Base-by-base conservation (phyloP, 1,140 invertebrate genomes). In the Drosophila nebulosa region DNA sequence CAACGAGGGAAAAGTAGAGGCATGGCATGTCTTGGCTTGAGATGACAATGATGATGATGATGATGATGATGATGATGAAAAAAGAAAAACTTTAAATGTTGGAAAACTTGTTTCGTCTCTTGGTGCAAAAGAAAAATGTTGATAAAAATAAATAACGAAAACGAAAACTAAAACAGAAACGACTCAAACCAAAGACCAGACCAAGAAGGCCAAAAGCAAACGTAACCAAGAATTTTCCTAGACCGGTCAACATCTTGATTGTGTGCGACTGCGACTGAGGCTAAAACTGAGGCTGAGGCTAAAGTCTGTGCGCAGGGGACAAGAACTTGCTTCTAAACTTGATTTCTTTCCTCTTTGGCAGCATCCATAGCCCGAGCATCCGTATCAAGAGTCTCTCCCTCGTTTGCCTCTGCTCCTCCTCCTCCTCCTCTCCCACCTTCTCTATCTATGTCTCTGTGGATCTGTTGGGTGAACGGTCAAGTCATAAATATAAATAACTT, bases 121-220 rank as follows among this genome's bases (percentile, higher is more conserved):
- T 22, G 55, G 61, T 42, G 65, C 59, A 61, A 68, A 69, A 79
- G 66, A 80, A 77, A 84, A 80, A 80, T 80, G 74, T 63, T 64
- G 81, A 84, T 85, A 74, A 64, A 84, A 77, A 79, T 84, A 84
- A 84, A 80, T 85, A 85, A 80, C 77, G 65, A 66, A 83, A 75
- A 72, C 61, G 70, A 73, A 74, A 74, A 75, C 73, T 69, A 61
- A 74, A 74, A 51, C 61, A 74, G 58, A 50, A 66, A 7, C 4
- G 18, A n/a, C n/a, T n/a, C n/a, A n/a, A 39, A 36, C 27, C 14
- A 35, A 21, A 59, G n/a, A n/a, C n/a, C n/a, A 14, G 36, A 24
- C 22, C 57, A 42, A 57, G 55, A 27, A 18, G 30, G 35, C 26
- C 32, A 21, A 35, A 36, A n/a, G n/a, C n/a, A 60, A 10, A 36